Percentiles rank a stretch among this genome's conserved stretches.
Evolutionary conservation across 2,888 invertebrate species (phyloP).

Genomic region (Leistus spinibarbis): DNA sequence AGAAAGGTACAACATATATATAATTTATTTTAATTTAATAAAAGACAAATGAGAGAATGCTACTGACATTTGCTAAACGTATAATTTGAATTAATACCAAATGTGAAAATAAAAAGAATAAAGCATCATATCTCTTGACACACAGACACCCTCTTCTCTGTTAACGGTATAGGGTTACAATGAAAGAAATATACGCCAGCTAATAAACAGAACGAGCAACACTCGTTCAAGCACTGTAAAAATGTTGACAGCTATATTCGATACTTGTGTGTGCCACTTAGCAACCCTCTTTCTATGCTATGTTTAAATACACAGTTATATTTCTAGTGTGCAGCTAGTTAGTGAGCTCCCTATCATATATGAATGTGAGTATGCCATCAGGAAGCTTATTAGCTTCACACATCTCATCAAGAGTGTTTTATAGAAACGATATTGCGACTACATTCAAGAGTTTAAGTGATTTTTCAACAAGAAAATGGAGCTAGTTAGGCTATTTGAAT

Average conservation of each 20-base stretch:
- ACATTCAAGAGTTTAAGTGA: not conserved
- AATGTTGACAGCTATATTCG: not conserved
- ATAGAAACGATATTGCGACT: not conserved
- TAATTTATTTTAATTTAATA: too few relatives aligned
- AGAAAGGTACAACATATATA: not conserved
- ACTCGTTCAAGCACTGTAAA: not conserved
- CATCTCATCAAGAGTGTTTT: not conserved
- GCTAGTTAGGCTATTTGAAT: not conserved
- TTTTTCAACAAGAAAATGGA: not conserved
- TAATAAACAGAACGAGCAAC: not conserved
- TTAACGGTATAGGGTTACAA: too few relatives aligned
- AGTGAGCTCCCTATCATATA: not conserved
- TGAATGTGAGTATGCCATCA: not conserved
- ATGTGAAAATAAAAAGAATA: not conserved
- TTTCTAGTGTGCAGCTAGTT: not conserved
- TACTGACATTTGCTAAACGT: too few relatives aligned
- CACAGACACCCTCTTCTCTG: not conserved
- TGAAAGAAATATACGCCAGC: not conserved
- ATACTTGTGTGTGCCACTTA: not conserved
- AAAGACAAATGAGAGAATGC: too few relatives aligned
- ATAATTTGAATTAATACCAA: too few relatives aligned
- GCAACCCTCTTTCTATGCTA: not conserved
- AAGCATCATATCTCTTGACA: too few relatives aligned
- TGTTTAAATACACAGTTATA: not conserved
- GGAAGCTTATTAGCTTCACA: not conserved